These are phyloP conservation scores for Redunca redunca DNA, from an alignment of 2,113 vertebrate genomes.

Conservation along the genomic window DNA sequence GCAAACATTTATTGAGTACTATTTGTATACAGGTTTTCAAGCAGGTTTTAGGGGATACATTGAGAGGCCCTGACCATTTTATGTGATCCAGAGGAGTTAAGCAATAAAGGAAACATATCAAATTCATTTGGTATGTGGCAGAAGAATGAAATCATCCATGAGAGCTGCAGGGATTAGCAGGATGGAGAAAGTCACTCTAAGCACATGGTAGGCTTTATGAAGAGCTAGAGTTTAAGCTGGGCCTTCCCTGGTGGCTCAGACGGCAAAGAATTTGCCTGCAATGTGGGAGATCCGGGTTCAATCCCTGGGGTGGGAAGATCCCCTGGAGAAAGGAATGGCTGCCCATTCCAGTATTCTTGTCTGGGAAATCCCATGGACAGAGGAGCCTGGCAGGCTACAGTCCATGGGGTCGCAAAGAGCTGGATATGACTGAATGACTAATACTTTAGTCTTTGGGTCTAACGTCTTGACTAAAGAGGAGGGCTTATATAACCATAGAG, in stretches of 20 bases:
- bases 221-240: conserved; percentile 10
- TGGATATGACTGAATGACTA: background rate
- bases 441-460: background rate
- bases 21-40: background rate
- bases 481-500: background rate
- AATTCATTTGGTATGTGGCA: background rate
- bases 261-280: background rate
- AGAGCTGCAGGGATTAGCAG: background rate
- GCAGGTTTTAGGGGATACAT: background rate
- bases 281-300: background rate
- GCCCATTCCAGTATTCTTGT: background rate
- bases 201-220: background rate
- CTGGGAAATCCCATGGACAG: background rate
- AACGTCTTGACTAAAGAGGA: background rate
- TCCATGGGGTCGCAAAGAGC: background rate
- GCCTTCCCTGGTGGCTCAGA: background rate
- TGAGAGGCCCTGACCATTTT: background rate
- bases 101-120: background rate
- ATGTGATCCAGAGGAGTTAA: background rate
- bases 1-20: background rate
- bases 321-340: background rate
- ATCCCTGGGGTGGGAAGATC: background rate
- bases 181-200: background rate
- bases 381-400: background rate
- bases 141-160: background rate